Base-by-base conservation (phyloP, 2,797 vertebrate genomes). In the Thripadectes ignobilis region DNA sequence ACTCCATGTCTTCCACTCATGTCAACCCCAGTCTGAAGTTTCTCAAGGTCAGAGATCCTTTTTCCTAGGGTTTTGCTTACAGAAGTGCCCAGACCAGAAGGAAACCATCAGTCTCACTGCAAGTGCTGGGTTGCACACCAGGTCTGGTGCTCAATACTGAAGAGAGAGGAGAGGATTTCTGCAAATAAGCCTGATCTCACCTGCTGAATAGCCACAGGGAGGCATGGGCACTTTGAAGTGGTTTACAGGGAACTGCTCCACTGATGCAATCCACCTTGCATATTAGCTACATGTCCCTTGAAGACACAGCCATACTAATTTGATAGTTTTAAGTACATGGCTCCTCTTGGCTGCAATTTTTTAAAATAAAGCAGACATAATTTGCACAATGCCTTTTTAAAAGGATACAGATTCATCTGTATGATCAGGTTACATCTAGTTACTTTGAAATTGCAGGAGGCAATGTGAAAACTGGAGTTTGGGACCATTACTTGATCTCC, bases 111-210 rank as follows among this genome's bases (percentile, higher is more conserved):
- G 34, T 43, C 72, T 46, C 36, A 2, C 65, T 73, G 0, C 29
- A 41, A 68, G 19, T 8, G 5, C 46, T 72, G 49, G 7, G 5
- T 14, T 41, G n/a, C 32, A 19, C 0, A 2, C n/a, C 34, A 48
- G 61, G 17, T 32, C 22, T 65, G 54, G 14, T 30, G 12, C 66
- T 66, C 20, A 43, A 0, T 21, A 34, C 9, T 0, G 1, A 81
- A 81, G 41, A 30, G 29, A 39, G 36, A 73, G 45, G 46, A 71
- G 72, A 39, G 36, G 29, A 63, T 59, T 87, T 38, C 59, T 79
- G 63, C 67, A 58, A 4, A 38, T 2, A 3, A 77, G 14, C 41
- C 58, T 17, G 41, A 16, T 57, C 58, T 48, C 43, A 65, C 32
- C 23, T 29, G 27, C 48, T 82, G 39, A 81, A 51, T 20, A 84